Evolutionary conservation across 2,888 invertebrate genomes (phyloP).

Genomic region (Chloromyia formosa): DNA sequence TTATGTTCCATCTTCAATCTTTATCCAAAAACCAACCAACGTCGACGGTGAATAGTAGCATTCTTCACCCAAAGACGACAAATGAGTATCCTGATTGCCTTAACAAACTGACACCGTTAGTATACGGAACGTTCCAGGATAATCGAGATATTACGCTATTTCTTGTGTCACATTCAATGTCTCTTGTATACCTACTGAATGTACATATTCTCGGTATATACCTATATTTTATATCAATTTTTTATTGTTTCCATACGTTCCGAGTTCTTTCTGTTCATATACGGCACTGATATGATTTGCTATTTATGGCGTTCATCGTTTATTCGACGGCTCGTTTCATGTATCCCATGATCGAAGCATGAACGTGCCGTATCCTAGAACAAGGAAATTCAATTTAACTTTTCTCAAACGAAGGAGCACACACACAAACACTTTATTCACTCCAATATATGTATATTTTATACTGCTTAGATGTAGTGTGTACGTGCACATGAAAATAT

Average conservation of each 20-base stretch:
- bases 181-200: too few relatives aligned
- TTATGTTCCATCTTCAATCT: not conserved
- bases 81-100: conserved; percentile 1
- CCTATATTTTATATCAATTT: conserved; percentile 4
- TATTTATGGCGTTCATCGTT: conserved; percentile 4
- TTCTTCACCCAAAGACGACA: not conserved
- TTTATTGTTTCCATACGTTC: not conserved
- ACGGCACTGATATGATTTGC: conserved; percentile 5
- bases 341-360: conserved; percentile 25
- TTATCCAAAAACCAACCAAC: not conserved
- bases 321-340: not conserved
- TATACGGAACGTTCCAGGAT: conserved; percentile 7
- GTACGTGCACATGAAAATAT: too few relatives aligned
- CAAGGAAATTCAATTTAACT: conserved; percentile 41
- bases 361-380: conserved; percentile 18
- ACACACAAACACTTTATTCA: not conserved
- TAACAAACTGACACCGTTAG: conserved; percentile 9
- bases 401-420: conserved; percentile 8
- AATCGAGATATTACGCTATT: not conserved
- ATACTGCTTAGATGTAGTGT: not conserved
- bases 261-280: not conserved
- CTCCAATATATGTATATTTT: not conserved
- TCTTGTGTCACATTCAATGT: not conserved
- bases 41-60: not conserved
- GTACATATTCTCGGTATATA: not conserved